phyloP scores from a whole-genome alignment of 2,888 invertebrate genomes.

The Eupeodes latifasciatus region DNA sequence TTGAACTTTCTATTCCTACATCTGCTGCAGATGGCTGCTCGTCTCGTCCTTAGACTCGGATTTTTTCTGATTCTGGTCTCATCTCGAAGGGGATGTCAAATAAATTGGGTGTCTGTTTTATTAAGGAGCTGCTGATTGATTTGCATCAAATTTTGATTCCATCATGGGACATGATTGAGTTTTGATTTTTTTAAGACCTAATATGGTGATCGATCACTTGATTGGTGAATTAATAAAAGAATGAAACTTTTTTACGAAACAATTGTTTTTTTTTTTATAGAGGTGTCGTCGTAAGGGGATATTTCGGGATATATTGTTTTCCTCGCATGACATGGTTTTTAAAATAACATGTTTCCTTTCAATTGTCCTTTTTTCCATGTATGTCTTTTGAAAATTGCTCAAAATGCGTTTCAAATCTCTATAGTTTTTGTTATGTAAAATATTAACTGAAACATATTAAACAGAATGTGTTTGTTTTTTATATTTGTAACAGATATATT shows the following conservation, averaged over 20 bases:
- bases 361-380: too few relatives aligned
- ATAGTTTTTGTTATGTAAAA: too few relatives aligned
- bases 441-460: too few relatives aligned
- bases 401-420: too few relatives aligned
- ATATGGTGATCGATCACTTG: conserved; percentile 78
- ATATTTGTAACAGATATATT: too few relatives aligned
- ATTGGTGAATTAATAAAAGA: conserved; percentile 69
- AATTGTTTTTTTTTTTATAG: conserved; percentile 5
- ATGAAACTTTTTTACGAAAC: background rate
- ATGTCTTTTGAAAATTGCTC: too few relatives aligned
- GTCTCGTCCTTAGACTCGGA: background rate
- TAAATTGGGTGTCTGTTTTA: conserved; percentile 47
- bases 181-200: conserved; percentile 74
- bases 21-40: conserved; percentile 59
- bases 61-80: background rate
- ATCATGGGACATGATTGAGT: conserved; percentile 78
- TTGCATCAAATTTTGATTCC: conserved; percentile 81
- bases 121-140: conserved; percentile 82
- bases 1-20: background rate
- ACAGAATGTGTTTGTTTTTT: too few relatives aligned
- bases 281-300: background rate
- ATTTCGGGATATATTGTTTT: background rate
- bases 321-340: background rate
- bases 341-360: too few relatives aligned
- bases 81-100: conserved; percentile 48